Evolutionary conservation across 1,140 invertebrate genomes (phyloP).

Genomic region (Helicoverpa armigera): DNA sequence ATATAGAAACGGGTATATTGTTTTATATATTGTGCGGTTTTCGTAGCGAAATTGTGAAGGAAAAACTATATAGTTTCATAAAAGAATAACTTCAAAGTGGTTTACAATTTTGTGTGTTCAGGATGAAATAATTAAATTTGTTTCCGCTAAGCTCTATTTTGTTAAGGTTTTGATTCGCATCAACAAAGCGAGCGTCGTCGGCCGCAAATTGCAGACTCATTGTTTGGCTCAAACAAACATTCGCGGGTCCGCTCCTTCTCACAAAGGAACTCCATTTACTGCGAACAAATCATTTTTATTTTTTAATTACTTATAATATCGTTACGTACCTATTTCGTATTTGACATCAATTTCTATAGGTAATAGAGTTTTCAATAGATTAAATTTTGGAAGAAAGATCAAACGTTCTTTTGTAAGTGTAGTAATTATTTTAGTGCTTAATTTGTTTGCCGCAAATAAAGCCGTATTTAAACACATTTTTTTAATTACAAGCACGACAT

Average conservation of each 20-base stretch:
- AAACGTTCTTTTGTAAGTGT: background rate
- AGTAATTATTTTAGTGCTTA: background rate
- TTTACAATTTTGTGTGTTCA: conserved; percentile 49
- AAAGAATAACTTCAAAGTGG: conserved; percentile 36
- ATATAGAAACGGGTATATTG: no score
- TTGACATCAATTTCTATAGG: background rate
- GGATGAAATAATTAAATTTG: conserved; percentile 64
- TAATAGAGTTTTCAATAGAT: background rate
- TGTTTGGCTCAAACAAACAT: conserved; percentile 76
- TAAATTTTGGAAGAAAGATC: background rate
- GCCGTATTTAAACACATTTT: no score
- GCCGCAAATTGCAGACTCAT: conserved; percentile 76
- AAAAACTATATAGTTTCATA: conserved; percentile 15
- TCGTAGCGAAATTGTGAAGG: background rate
- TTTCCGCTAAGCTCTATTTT: conserved; percentile 61
- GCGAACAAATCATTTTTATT: conserved; percentile 68
- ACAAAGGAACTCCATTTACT: conserved; percentile 74
- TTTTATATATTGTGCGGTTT: no score
- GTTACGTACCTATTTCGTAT: background rate
- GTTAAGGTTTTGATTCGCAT: conserved; percentile 74
- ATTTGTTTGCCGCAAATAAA: background rate
- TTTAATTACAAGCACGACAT: no score
- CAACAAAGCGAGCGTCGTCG: conserved; percentile 71
- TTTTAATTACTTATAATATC: conserved; percentile 58
- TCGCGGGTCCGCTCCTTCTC: conserved; percentile 66